Evolutionary conservation across 1,140 invertebrate species (phyloP).

Genomic region (Trachymyrmex septentrionalis): DNA sequence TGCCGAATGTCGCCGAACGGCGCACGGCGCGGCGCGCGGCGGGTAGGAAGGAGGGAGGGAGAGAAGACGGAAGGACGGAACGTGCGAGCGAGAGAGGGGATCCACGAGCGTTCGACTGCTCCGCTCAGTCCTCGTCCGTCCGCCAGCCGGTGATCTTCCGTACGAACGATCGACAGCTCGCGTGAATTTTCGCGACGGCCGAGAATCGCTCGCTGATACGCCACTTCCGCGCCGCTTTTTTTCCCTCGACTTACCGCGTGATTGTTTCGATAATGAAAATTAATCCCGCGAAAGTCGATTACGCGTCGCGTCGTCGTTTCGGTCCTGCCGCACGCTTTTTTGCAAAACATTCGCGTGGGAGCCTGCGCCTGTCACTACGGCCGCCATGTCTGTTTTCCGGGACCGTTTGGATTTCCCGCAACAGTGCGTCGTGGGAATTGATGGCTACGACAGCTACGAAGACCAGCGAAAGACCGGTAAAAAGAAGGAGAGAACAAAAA

Average conservation of each 20-base stretch:
- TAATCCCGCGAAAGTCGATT: too few species aligned
- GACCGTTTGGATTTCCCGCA: constrained; percentile 48
- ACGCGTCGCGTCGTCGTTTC: background rate
- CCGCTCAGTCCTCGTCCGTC: constrained; percentile 85
- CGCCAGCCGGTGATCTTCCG: constrained; percentile 82
- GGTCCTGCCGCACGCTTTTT: constrained; percentile 11
- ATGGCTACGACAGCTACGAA: background rate
- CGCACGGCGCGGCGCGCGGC: constrained; percentile 6
- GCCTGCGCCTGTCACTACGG: constrained; percentile 25
- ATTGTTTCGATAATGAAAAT: background rate
- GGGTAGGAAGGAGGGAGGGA: background rate
- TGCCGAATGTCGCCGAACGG: constrained; percentile 29
- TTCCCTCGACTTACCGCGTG: background rate
- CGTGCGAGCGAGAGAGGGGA: constrained; percentile 73
- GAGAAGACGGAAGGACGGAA: constrained; percentile 66
- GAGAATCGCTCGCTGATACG: background rate
- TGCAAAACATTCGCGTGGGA: constrained; percentile 27
- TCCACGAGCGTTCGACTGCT: constrained; percentile 81
- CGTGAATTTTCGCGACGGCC: constrained; percentile 13
- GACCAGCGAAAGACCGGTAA: background rate
- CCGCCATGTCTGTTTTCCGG: constrained; percentile 36
- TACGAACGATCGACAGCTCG: constrained; percentile 74
- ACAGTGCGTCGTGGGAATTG: constrained; percentile 1
- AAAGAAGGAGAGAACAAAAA: background rate
- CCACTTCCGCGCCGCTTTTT: background rate